Conservation (phyloP, 2,113 vertebrate species). For the Taxidea taxus region DNA sequence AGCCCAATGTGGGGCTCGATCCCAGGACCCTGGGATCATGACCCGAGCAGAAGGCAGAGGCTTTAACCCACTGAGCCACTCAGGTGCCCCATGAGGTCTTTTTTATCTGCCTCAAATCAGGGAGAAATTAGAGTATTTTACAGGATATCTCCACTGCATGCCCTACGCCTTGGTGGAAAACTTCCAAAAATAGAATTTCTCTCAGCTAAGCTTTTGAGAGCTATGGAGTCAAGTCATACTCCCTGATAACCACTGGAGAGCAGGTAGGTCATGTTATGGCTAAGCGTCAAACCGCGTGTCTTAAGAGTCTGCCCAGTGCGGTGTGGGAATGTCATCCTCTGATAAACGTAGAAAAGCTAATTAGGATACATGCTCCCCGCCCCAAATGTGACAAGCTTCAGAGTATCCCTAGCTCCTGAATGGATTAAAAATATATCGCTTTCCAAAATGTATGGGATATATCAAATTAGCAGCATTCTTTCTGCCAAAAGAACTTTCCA, state of each 20-base stretch:
- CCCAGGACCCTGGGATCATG: no score
- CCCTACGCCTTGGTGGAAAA: not conserved
- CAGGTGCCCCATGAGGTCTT: not conserved
- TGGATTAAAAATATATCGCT: not conserved
- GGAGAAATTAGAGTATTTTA: not conserved
- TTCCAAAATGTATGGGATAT: not conserved
- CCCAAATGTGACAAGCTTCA: not conserved
- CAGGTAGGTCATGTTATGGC: no score
- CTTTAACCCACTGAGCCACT: no score
- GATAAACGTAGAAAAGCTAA: not conserved
- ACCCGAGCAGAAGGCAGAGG: no score
- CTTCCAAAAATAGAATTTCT: not conserved
- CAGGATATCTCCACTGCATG: not conserved
- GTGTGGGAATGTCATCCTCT: not conserved
- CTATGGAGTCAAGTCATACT: not conserved
- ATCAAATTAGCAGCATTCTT: slow-evolving; percentile 2
- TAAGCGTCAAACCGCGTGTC: not conserved
- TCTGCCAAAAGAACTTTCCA: not conserved
- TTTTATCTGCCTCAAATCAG: not conserved
- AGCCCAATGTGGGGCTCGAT: no score
- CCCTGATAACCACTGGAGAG: not conserved
- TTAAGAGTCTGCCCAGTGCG: not conserved
- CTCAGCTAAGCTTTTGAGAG: not conserved
- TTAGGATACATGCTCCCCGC: not conserved
- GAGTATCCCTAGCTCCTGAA: not conserved